A percentile compares a stretch with the other conserved stretches of the same genome.
Evolutionary conservation across 2,113 vertebrate genomes (phyloP).

Genomic region (Tursiops truncatus): DNA sequence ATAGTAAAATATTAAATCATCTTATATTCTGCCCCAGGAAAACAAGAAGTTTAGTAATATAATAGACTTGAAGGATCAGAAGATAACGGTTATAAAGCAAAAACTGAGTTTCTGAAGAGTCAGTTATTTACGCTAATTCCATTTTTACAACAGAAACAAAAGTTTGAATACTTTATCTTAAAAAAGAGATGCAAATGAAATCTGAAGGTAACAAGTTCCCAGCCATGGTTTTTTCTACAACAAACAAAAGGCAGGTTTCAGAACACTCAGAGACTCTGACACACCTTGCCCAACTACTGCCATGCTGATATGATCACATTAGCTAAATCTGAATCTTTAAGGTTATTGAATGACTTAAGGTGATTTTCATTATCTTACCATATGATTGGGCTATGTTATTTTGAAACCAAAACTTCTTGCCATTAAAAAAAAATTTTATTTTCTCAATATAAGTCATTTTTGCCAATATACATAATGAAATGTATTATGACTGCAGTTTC

Average conservation of each 20-base stretch:
- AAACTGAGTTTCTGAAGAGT: constrained; percentile 40
- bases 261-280: neutral
- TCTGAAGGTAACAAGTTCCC: neutral
- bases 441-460: neutral
- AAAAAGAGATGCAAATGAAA: constrained; percentile 21
- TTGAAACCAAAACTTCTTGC: neutral
- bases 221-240: neutral
- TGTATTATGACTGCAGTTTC: neutral
- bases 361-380: neutral
- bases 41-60: neutral
- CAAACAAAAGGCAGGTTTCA: neutral
- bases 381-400: neutral
- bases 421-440: constrained; percentile 15
- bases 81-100: neutral
- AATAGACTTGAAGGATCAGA: neutral
- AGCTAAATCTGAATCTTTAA: neutral
- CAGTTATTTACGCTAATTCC: constrained; percentile 33
- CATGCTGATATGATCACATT: neutral
- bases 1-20: constrained; percentile 28
- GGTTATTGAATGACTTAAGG: neutral
- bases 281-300: neutral
- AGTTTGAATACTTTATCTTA: neutral
- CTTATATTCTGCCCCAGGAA: neutral
- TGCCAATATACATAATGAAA: neutral
- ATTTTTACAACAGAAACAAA: constrained; percentile 27